Percentiles rank a stretch among this genome's conserved stretches.
phyloP scores from a whole-genome alignment of 2,888 invertebrate species.

The Dasypolia templi region DNA sequence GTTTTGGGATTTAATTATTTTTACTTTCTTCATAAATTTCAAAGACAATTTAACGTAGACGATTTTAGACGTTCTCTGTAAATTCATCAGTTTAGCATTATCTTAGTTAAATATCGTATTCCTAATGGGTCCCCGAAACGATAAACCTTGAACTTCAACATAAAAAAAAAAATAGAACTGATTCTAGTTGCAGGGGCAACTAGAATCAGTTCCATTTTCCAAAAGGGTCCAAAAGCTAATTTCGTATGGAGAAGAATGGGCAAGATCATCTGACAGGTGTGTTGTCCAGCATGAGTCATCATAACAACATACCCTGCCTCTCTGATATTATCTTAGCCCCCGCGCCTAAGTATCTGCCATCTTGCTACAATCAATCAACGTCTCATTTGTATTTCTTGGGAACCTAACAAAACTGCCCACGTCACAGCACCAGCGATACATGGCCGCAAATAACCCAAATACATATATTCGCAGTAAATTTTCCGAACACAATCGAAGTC shows the following conservation, averaged over 20 bases:
- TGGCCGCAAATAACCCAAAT: constrained; percentile 34
- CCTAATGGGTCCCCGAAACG: background rate
- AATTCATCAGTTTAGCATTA: too few species aligned
- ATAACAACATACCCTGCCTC: background rate
- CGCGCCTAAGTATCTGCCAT: background rate
- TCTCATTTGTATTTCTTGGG: constrained; percentile 38
- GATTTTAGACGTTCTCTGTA: too few species aligned
- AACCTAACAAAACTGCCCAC: constrained; percentile 42
- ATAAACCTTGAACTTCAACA: too few species aligned
- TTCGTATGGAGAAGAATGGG: too few species aligned
- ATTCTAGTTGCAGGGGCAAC: too few species aligned
- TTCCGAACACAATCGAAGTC: constrained; percentile 38
- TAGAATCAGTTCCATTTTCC: too few species aligned
- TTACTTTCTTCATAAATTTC: background rate
- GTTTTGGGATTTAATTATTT: background rate
- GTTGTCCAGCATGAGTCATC: background rate
- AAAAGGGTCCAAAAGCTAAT: too few species aligned
- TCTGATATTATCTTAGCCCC: background rate
- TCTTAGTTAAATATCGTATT: background rate
- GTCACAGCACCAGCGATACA: constrained; percentile 15
- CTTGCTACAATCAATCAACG: constrained; percentile 45
- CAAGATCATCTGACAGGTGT: background rate
- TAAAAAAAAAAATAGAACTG: too few species aligned
- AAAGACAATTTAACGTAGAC: background rate
- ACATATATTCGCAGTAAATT: constrained; percentile 53